A percentile compares a stretch with the other conserved stretches of the same genome.
Conservation (phyloP, 2,888 invertebrate species). For the Megastigmus dorsalis region DNA sequence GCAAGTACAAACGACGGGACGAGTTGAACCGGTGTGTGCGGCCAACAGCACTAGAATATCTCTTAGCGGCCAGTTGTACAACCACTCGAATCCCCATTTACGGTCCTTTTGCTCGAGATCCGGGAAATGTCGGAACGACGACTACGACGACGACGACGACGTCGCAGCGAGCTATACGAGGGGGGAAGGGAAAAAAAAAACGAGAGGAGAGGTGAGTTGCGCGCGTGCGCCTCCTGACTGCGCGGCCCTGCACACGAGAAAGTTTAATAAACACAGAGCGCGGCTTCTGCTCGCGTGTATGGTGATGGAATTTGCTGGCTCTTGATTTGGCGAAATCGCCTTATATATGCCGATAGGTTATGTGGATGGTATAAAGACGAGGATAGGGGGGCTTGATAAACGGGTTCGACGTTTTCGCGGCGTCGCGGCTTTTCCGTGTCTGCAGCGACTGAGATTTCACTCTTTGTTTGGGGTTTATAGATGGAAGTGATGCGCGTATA, state of each 20-base stretch:
- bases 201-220: background rate
- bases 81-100: conserved; percentile 27
- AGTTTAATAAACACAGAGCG: conserved; percentile 26
- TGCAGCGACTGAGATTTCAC: no score
- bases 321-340: background rate
- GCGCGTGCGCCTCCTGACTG: no score
- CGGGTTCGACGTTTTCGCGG: background rate
- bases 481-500: no score
- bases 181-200: background rate
- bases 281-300: background rate
- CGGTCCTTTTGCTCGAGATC: background rate
- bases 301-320: conserved; percentile 4
- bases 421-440: no score
- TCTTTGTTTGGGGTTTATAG: no score
- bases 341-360: background rate
- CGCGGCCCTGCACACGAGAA: no score
- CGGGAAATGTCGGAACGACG: background rate
- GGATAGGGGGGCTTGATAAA: no score
- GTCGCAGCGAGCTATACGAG: background rate
- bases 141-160: background rate
- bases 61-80: background rate
- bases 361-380: no score
- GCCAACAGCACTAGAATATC: no score
- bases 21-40: conserved; percentile 46
- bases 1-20: conserved; percentile 12